Evolutionary conservation across 2,888 invertebrate genomes (phyloP).

Genomic region (Drosophila formosana): DNA sequence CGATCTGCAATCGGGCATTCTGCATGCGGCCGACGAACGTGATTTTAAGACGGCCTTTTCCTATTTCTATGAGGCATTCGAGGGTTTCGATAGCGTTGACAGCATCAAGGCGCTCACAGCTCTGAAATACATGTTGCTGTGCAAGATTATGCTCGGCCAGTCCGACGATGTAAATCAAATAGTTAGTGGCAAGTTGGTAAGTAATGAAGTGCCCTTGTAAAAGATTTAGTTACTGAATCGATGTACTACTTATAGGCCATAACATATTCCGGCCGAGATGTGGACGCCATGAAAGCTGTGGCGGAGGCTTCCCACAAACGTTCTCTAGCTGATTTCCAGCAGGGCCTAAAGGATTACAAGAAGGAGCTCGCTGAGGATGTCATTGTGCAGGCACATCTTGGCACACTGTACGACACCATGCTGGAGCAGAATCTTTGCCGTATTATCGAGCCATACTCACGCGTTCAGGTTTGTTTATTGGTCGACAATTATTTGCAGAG

Average conservation of each 20-base stretch:
- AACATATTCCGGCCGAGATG: constrained; percentile 97
- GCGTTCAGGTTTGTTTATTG: constrained; percentile 90
- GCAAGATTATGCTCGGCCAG: constrained; percentile 98
- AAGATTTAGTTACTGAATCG: background rate
- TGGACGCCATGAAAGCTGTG: constrained; percentile 99
- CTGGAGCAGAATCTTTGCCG: constrained; percentile 99
- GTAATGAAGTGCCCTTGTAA: background rate
- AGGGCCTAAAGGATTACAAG: constrained; percentile 93
- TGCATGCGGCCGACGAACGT: constrained; percentile 99
- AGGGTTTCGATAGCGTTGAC: constrained; percentile 98
- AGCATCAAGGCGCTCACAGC: constrained; percentile 95
- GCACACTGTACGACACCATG: constrained; percentile 98
- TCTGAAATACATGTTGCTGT: constrained; percentile 99
- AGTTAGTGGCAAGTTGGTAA: constrained; percentile 95
- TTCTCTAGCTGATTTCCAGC: constrained; percentile 98
- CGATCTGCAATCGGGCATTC: constrained; percentile 98
- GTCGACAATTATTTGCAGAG: accelerated
- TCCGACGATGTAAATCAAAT: constrained; percentile 98
- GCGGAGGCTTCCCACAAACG: constrained; percentile 98
- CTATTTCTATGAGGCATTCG: constrained; percentile 99
- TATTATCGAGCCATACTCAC: constrained; percentile 99
- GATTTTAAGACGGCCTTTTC: constrained; percentile 99
- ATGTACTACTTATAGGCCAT: constrained; percentile 87
- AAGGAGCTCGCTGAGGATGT: constrained; percentile 97
- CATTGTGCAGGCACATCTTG: constrained; percentile 98